Conservation (phyloP, 1,140 invertebrate species). For the Theocolax elegans region DNA sequence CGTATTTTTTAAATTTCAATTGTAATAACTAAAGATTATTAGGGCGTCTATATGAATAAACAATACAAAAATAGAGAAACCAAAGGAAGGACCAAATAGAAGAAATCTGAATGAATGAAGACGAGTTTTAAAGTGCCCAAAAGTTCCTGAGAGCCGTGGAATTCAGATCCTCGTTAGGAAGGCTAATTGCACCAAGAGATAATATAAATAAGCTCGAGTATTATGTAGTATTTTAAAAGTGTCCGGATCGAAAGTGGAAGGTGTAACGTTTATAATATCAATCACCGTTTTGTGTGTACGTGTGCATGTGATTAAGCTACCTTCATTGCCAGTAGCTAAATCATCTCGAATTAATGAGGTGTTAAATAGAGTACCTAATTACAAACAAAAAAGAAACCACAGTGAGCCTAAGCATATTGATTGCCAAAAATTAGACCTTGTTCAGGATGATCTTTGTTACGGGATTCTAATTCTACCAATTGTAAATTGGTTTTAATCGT, state of each 20-base stretch:
- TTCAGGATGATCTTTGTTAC: neutral
- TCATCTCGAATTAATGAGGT: neutral
- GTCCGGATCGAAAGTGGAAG: neutral
- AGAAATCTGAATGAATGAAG: too few relatives aligned
- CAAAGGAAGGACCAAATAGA: too few relatives aligned
- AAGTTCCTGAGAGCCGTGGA: neutral
- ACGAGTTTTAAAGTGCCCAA: conserved; percentile 20
- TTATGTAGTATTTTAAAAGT: neutral
- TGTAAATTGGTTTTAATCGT: neutral
- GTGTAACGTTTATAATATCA: neutral
- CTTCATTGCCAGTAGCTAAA: neutral
- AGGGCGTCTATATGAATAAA: too few relatives aligned
- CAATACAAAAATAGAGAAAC: too few relatives aligned
- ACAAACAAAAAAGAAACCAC: neutral
- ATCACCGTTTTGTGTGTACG: neutral
- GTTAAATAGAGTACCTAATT: neutral
- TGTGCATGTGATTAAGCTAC: neutral
- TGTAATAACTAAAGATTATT: too few relatives aligned
- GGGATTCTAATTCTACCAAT: neutral
- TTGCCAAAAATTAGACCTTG: neutral
- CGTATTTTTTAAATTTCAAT: too few relatives aligned
- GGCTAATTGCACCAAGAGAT: neutral
- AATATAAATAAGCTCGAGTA: neutral
- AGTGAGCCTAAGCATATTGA: neutral
- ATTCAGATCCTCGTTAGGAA: neutral